These are phyloP conservation scores for Solea senegalensis DNA, from an alignment of 2,113 vertebrate genomes.

Conservation along the genomic window DNA sequence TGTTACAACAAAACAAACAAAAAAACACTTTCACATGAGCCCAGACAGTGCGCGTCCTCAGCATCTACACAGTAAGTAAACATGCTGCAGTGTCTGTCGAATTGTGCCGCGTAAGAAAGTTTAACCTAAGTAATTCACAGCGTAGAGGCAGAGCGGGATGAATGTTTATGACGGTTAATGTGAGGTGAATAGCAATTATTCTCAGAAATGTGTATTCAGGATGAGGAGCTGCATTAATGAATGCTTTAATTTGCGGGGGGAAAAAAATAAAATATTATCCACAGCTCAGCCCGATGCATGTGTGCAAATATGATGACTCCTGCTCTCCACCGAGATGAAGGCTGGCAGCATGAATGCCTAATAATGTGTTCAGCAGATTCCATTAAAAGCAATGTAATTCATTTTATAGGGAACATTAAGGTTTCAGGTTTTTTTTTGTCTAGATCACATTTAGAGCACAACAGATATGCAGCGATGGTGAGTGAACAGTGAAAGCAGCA, in stretches of 20 bases:
- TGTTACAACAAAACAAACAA: conserved; percentile 5
- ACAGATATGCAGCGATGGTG: conserved; percentile 5
- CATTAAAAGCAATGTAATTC: neutral
- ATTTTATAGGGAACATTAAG: neutral
- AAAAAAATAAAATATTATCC: conserved; percentile 1
- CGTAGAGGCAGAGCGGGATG: conserved; percentile 18
- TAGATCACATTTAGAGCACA: neutral
- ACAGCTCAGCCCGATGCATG: conserved; percentile 6
- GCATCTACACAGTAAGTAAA: conserved; percentile 45
- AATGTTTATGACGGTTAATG: conserved; percentile 26
- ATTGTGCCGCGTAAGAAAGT: neutral
- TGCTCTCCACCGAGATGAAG: neutral
- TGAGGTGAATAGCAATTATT: conserved; percentile 38
- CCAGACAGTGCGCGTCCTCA: conserved; percentile 36
- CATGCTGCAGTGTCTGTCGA: conserved; percentile 26
- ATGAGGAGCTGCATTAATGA: conserved; percentile 35
- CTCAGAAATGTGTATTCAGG: conserved; percentile 31
- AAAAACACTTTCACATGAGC: conserved; percentile 55
- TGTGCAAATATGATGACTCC: conserved; percentile 5
- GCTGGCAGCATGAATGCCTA: neutral
- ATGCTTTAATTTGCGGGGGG: conserved; percentile 34
- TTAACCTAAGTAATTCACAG: neutral
- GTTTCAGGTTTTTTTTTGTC: no score
- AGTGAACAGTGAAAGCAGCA: conserved; percentile 12
- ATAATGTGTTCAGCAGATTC: neutral